Conservation (phyloP, 2,888 invertebrate genomes). For the Drosophila tanythrix region DNA sequence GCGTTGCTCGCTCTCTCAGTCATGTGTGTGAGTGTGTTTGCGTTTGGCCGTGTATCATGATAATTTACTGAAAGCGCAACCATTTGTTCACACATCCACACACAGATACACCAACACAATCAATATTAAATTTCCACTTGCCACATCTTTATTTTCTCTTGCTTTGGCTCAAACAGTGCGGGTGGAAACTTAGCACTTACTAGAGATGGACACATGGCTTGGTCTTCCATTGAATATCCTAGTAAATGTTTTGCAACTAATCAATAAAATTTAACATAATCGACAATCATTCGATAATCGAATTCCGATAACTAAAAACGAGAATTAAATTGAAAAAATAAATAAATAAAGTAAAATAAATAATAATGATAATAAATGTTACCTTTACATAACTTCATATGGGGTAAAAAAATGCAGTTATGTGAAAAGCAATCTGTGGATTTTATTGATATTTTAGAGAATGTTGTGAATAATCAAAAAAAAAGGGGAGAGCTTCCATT, state of each 20-base stretch:
- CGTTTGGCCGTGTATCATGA: conserved; percentile 62
- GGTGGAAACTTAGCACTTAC: neutral
- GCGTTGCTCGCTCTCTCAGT: neutral
- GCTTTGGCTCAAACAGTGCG: conserved; percentile 45
- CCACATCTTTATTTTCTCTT: conserved; percentile 75
- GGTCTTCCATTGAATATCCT: neutral
- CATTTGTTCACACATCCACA: conserved; percentile 52
- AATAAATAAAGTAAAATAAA: too few species aligned
- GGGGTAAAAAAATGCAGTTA: too few species aligned
- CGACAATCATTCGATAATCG: too few species aligned
- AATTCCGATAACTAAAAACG: too few species aligned
- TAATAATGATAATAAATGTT: too few species aligned
- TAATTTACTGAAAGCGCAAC: conserved; percentile 77
- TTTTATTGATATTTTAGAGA: neutral
- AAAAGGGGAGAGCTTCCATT: too few species aligned
- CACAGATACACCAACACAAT: conserved; percentile 58
- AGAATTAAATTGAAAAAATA: too few species aligned
- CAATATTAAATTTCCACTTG: conserved; percentile 78
- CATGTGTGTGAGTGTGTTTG: conserved; percentile 8
- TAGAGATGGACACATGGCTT: conserved; percentile 4
- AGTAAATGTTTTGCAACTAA: neutral
- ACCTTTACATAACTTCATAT: too few species aligned
- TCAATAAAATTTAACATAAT: neutral
- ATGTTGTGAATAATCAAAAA: neutral
- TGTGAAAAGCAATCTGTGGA: neutral